These are phyloP conservation scores for Acanthosepion pharaonis DNA, from an alignment of 2,888 invertebrate genomes.

Conservation along the genomic window DNA sequence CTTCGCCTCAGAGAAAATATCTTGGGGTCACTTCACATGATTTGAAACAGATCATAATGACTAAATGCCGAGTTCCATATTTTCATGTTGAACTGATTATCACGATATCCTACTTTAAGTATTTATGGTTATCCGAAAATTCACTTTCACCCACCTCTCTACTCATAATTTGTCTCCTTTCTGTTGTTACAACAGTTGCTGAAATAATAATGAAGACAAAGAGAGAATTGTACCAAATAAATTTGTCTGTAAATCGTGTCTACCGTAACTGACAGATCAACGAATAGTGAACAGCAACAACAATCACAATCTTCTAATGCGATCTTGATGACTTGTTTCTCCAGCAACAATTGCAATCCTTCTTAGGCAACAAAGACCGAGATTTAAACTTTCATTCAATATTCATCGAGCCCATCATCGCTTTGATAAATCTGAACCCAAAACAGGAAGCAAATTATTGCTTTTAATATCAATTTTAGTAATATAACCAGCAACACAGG, in stretches of 20 bases:
- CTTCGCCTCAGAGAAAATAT: not conserved
- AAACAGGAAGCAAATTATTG: not conserved
- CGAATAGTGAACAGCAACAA: not conserved
- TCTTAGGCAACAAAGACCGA: not conserved
- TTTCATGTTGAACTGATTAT: not conserved
- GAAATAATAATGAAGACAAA: not conserved
- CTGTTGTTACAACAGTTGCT: not conserved
- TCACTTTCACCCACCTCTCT: not conserved
- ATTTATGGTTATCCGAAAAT: too few relatives aligned
- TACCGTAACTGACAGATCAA: not conserved
- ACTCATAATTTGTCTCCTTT: not conserved
- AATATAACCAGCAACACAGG: too few relatives aligned
- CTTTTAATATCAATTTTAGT: not conserved
- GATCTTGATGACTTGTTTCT: not conserved
- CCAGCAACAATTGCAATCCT: not conserved
- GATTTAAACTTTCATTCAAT: not conserved
- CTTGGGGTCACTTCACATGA: not conserved
- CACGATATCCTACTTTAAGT: too few relatives aligned
- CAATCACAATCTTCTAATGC: not conserved
- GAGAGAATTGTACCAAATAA: not conserved
- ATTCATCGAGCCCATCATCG: not conserved
- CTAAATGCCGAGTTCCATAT: not conserved
- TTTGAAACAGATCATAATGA: not conserved
- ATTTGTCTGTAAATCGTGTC: not conserved
- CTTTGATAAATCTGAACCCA: not conserved